These are phyloP conservation scores for Heliconius ismenius DNA, from an alignment of 2,888 invertebrate species.

Conservation along the genomic window DNA sequence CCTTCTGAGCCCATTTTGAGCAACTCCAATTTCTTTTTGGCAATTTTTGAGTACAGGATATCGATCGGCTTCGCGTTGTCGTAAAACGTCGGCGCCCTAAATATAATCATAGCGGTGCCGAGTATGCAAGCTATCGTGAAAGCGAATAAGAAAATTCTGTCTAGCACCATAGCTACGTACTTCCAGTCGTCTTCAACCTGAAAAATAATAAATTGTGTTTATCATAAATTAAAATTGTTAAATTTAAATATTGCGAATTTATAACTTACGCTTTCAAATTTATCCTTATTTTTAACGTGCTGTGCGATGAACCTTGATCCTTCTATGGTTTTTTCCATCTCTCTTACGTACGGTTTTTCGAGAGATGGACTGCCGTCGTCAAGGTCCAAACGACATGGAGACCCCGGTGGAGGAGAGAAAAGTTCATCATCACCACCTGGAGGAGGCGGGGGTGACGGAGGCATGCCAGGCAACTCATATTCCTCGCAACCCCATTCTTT, in stretches of 20 bases:
- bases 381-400: conserved; percentile 82
- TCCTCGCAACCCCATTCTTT: conserved; percentile 84
- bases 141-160: conserved; percentile 96
- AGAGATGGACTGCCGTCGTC: conserved; percentile 88
- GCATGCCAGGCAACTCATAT: conserved; percentile 88
- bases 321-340: conserved; percentile 95
- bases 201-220: conserved; percentile 43
- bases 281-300: conserved; percentile 96
- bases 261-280: conserved; percentile 93
- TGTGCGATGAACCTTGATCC: conserved; percentile 97
- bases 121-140: conserved; percentile 96
- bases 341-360: conserved; percentile 90
- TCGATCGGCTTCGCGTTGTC: conserved; percentile 95
- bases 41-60: conserved; percentile 94
- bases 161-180: conserved; percentile 97
- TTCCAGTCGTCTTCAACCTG: conserved; percentile 99
- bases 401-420: conserved; percentile 89
- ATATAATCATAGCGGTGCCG: conserved; percentile 93
- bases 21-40: conserved; percentile 93
- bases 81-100: conserved; percentile 95
- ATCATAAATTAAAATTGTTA: not conserved
- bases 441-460: conserved; percentile 87
- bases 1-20: conserved; percentile 92
- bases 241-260: not conserved
- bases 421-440: conserved; percentile 92